These are phyloP conservation scores for Paracanthobrama guichenoti DNA, from an alignment of 2,113 vertebrate genomes.

Conservation along the genomic window DNA sequence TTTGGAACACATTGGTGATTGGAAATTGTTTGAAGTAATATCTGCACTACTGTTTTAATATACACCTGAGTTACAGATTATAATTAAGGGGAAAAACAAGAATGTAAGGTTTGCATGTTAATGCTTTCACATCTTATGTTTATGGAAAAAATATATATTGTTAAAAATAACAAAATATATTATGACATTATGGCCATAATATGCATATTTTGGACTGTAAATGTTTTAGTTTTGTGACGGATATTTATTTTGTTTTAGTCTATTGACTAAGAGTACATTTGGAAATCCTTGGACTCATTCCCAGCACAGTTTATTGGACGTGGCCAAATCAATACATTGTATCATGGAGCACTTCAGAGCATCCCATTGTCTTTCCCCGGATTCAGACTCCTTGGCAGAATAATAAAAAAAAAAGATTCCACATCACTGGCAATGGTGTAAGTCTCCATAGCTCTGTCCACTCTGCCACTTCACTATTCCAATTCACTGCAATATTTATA, in stretches of 20 bases:
- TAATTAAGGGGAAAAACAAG: background rate
- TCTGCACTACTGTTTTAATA: background rate
- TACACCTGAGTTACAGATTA: background rate
- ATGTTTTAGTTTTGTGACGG: background rate
- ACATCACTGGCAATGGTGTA: background rate
- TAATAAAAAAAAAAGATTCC: background rate
- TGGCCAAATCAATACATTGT: constrained; percentile 14
- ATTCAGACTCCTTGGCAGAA: background rate
- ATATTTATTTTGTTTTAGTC: background rate
- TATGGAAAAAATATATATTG: background rate
- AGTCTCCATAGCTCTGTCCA: background rate
- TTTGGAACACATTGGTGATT: background rate
- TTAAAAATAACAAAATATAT: background rate
- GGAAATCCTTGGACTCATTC: constrained; percentile 21
- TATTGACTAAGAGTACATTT: constrained; percentile 11
- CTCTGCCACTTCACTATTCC: background rate
- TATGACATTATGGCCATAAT: background rate
- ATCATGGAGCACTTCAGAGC: constrained; percentile 8
- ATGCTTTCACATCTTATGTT: background rate
- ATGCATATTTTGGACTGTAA: background rate
- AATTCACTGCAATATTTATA: background rate
- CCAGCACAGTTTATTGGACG: constrained; percentile 5
- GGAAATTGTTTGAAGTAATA: background rate
- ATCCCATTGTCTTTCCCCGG: background rate
- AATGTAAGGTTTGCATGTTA: background rate